Conservation (phyloP, 2,888 invertebrate genomes). For the Pilophorus perplexus region DNA sequence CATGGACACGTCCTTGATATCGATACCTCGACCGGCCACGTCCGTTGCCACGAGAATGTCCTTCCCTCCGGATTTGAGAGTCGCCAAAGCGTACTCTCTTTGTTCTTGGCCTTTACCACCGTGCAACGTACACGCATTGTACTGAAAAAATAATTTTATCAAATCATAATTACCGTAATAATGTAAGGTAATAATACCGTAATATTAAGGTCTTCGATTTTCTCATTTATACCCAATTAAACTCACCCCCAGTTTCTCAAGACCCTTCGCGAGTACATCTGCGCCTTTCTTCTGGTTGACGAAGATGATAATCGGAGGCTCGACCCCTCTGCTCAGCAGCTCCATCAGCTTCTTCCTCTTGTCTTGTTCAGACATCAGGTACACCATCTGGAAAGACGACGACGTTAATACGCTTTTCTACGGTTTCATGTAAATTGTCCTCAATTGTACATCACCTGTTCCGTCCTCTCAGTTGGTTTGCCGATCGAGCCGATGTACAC, state of each 20-base stretch:
- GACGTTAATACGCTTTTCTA: too few relatives aligned
- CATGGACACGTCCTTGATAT: conserved; percentile 98
- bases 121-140: conserved; percentile 94
- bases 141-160: too few relatives aligned
- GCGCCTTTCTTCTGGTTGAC: conserved; percentile 99
- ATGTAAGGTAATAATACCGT: too few relatives aligned
- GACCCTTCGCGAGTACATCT: conserved; percentile 92
- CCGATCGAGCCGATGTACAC: conserved; percentile 96
- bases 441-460: conserved; percentile 95
- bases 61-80: conserved; percentile 92
- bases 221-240: too few relatives aligned
- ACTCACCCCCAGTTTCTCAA: conserved; percentile 86
- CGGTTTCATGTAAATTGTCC: too few relatives aligned
- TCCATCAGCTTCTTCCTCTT: conserved; percentile 95
- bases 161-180: too few relatives aligned
- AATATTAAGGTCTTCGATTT: too few relatives aligned
- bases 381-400: conserved; percentile 97
- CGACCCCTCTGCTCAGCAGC: conserved; percentile 83
- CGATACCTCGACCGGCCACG: conserved; percentile 99
- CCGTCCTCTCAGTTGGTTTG: conserved; percentile 95
- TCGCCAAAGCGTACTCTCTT: conserved; percentile 95
- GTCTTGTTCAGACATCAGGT: conserved; percentile 91
- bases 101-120: conserved; percentile 99
- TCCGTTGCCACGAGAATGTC: conserved; percentile 99
- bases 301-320: conserved; percentile 98